Evolutionary conservation across 2,113 vertebrate genomes (phyloP).

Genomic region (Spea multiplicata): DNA sequence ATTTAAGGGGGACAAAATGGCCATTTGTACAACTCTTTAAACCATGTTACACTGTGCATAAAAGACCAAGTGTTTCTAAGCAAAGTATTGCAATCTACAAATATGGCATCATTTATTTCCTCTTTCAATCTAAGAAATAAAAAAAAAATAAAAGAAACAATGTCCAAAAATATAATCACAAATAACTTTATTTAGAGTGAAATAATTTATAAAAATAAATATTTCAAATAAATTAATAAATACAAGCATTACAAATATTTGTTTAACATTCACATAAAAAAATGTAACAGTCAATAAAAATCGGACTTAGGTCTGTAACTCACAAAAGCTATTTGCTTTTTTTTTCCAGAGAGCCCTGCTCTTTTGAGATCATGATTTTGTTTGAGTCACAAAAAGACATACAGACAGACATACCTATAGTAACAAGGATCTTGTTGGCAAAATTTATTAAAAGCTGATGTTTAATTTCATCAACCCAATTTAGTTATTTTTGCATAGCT

Average conservation of each 20-base stretch:
- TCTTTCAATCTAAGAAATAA: background rate
- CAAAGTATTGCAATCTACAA: too few species aligned
- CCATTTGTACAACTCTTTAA: too few species aligned
- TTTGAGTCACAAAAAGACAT: background rate
- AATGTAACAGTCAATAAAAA: background rate
- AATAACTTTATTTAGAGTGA: background rate
- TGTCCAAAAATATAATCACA: background rate
- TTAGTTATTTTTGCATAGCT: too few species aligned
- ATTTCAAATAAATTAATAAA: slow-evolving; percentile 3
- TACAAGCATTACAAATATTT: background rate
- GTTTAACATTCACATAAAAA: background rate
- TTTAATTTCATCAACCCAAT: too few species aligned
- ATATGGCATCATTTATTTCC: background rate
- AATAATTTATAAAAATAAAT: slow-evolving; percentile 10
- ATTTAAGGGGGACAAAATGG: too few species aligned
- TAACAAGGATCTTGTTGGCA: background rate
- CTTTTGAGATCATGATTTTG: background rate
- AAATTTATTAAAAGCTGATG: background rate
- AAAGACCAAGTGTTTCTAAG: too few species aligned
- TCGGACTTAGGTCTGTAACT: too few species aligned
- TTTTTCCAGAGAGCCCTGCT: background rate
- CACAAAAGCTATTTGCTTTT: background rate
- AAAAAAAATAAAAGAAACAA: background rate
- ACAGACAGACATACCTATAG: background rate
- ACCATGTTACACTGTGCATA: too few species aligned